Evolutionary conservation across 1,140 invertebrate genomes (phyloP).

Genomic region (Aphidius gifuensis): DNA sequence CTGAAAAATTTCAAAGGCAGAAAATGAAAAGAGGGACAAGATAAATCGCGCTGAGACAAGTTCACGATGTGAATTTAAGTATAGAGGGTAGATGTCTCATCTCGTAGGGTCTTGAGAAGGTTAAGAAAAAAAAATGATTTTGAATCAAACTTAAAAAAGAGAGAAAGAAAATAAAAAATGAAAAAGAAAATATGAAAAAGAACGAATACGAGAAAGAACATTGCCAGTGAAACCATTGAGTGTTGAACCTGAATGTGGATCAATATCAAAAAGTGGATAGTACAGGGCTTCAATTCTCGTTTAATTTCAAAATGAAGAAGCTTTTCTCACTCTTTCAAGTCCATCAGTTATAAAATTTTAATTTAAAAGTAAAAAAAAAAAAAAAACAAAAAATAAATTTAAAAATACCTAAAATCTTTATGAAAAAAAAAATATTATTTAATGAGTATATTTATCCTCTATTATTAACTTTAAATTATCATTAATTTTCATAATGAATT

Average conservation of each 20-base stretch:
- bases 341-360: too few relatives aligned
- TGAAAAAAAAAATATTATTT: too few relatives aligned
- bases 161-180: conserved; percentile 3
- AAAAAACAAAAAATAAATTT: too few relatives aligned
- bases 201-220: conserved; percentile 9
- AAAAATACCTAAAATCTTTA: too few relatives aligned
- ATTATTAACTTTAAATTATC: too few relatives aligned
- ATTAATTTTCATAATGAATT: too few relatives aligned
- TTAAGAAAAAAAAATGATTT: background rate
- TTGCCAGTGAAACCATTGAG: conserved; percentile 19
- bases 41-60: conserved; percentile 17
- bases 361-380: too few relatives aligned
- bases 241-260: conserved; percentile 29
- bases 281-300: too few relatives aligned
- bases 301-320: background rate
- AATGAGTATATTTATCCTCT: too few relatives aligned
- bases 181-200: conserved; percentile 4
- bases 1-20: background rate
- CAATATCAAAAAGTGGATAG: conserved; percentile 26
- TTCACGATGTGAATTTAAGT: conserved; percentile 20
- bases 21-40: background rate
- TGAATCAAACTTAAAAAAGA: background rate
- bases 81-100: conserved; percentile 4
- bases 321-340: background rate
- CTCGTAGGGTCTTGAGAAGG: conserved; percentile 3